A percentile compares a stretch with the other conserved stretches of the same genome.
These are phyloP conservation scores for Scortum barcoo DNA, from an alignment of 2,113 vertebrate genomes.

Conservation along the genomic window DNA sequence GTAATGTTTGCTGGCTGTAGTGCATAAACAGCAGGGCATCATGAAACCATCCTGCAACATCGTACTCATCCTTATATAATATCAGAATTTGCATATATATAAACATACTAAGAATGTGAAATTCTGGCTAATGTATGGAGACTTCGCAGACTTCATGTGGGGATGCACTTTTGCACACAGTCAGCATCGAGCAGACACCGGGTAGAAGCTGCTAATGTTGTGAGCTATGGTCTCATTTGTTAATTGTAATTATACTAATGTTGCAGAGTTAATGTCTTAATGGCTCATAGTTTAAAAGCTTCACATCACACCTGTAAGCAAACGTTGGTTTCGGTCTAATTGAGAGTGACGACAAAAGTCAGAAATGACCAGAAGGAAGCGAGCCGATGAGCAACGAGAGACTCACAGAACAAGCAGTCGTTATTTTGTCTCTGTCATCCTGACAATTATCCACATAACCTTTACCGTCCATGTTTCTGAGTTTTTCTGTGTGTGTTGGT, in stretches of 20 bases:
- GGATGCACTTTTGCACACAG: neutral
- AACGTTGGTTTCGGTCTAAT: neutral
- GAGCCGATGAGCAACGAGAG: slow-evolving; percentile 21
- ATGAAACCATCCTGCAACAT: no score
- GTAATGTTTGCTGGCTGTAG: no score
- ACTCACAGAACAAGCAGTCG: neutral
- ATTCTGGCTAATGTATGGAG: no score
- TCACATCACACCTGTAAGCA: neutral
- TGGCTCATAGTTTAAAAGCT: neutral
- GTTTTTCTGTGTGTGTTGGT: neutral
- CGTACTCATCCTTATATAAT: no score
- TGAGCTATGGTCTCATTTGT: neutral
- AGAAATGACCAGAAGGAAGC: slow-evolving; percentile 1
- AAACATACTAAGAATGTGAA: no score
- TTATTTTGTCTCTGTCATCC: neutral
- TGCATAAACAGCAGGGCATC: no score
- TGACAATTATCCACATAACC: slow-evolving; percentile 19
- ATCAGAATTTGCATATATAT: no score
- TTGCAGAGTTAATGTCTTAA: neutral
- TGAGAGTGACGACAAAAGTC: neutral
- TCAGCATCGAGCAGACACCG: neutral
- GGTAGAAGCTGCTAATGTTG: neutral
- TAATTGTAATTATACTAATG: neutral
- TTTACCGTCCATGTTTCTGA: slow-evolving; percentile 7
- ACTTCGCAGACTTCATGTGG: neutral